Conservation (phyloP, 2,113 vertebrate genomes). For the Alligator sinensis region DNA sequence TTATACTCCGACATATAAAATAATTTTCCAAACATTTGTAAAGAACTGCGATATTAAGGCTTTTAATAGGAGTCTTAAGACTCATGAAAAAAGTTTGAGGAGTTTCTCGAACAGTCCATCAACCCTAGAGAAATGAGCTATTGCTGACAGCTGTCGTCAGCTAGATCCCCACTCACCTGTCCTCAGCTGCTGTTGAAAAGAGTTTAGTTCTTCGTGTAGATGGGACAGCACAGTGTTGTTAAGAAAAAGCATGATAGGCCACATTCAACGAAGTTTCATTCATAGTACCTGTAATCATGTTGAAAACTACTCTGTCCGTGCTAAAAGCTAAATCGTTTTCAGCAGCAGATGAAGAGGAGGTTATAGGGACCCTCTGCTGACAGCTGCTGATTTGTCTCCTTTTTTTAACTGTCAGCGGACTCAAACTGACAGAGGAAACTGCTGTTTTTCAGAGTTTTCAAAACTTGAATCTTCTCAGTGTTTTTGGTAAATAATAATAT, state of each 20-base stretch:
- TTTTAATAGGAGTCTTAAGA: background rate
- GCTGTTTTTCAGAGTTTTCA: background rate
- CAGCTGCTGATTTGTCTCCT: background rate
- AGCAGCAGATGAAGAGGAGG: rapidly evolving
- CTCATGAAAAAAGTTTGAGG: background rate
- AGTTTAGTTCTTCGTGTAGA: background rate
- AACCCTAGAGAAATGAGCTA: rapidly evolving
- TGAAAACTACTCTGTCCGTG: slow-evolving; percentile 22
- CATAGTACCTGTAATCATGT: background rate
- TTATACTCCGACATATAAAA: background rate
- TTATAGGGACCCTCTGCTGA: background rate
- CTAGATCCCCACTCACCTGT: background rate
- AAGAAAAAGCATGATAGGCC: rapidly evolving
- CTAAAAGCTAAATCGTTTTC: background rate
- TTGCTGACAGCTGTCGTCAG: slow-evolving; percentile 39
- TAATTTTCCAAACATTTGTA: background rate
- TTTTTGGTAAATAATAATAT: background rate
- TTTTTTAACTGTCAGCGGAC: slow-evolving; percentile 11
- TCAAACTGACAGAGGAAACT: background rate
- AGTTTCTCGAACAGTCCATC: background rate
- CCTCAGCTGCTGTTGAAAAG: background rate
- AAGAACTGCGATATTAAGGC: background rate
- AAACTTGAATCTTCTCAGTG: background rate
- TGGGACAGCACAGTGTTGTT: background rate
- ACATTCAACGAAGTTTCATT: rapidly evolving